phyloP scores from a whole-genome alignment of 2,888 invertebrate species.

The Aporophyla lueneburgensis region DNA sequence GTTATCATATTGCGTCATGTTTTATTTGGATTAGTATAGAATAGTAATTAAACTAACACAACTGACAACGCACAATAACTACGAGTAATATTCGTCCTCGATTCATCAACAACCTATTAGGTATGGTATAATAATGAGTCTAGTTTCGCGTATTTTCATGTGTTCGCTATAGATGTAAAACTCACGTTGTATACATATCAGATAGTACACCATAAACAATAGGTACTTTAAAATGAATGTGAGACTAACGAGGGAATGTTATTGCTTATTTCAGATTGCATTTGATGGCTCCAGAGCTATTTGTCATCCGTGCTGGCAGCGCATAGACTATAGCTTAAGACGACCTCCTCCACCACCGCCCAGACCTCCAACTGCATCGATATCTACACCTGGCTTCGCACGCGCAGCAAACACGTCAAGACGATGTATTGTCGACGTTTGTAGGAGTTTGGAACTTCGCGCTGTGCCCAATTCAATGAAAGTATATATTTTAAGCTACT shows the following conservation, averaged over 20 bases:
- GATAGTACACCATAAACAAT: conserved; percentile 23
- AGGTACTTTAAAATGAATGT: conserved; percentile 26
- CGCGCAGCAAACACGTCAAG: conserved; percentile 16
- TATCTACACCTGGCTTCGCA: conserved; percentile 6
- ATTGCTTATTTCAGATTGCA: conserved; percentile 26
- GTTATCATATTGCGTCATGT: conserved; percentile 15
- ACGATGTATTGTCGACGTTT: conserved; percentile 19
- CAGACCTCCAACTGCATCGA: conserved; percentile 17
- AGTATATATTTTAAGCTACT: conserved; percentile 13
- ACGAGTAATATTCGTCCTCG: conserved; percentile 20
- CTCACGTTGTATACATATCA: conserved; percentile 21
- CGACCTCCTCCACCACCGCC: conserved; percentile 15
- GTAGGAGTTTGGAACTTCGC: conserved; percentile 14
- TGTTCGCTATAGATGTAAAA: conserved; percentile 21
- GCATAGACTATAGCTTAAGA: conserved; percentile 21
- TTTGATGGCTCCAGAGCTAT: conserved; percentile 28
- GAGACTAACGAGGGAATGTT: conserved; percentile 26
- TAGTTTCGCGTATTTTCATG: conserved; percentile 18
- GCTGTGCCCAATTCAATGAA: conserved; percentile 16
- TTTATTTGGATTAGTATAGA: conserved; percentile 21
- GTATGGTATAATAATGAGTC: conserved; percentile 20
- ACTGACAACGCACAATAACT: conserved; percentile 19
- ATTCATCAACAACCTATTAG: conserved; percentile 20
- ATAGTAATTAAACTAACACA: conserved; percentile 20
- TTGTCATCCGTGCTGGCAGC: conserved; percentile 24